Evolutionary conservation across 1,140 invertebrate species (phyloP), one percentile per base, ranked within the genome.

Genomic region (Zaprionus capensis): DNA sequence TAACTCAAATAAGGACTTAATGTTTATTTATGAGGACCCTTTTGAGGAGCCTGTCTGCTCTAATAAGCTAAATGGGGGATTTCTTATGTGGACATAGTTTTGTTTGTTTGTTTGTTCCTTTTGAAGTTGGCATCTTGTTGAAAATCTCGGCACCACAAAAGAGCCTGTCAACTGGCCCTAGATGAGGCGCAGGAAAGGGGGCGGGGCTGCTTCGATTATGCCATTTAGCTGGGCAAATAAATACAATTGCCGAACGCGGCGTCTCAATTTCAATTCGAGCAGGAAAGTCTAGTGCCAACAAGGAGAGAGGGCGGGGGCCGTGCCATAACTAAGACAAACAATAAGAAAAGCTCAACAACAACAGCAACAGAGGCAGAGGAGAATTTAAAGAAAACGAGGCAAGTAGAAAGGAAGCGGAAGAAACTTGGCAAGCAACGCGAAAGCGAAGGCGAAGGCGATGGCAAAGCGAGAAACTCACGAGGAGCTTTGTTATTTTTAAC

Each of bases 201-300:
- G 11, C 6, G 24, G 46, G 17, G 49, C 80, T 65, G 44, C 70
- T 82, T 90, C 81, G 85, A 90, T 88, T 81, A 90, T 77, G 75
- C 81, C 78, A 85, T 88, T 88, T 90, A 90, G 85, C 82, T 70
- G 72, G 76, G 81, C 82, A 90, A 88, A 90, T 85, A 88, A 90
- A 90, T 88, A 84, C 85, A 79, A 90, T 88, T 88, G 81, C 76
- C 78, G 49, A 66, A 69, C 41, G 61, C 38, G 63, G 80, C 71
- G 84, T 90, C 85, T 90, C 84, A 84, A 84, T 88, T 90, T 81
- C 84, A 81, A 85, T 70, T 75, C 44, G 53, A 20, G 28, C 12
- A 26, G 34, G 58, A 24, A 49, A 12, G 15, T 46, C 41, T 46
- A 55, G 38, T 28, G 11, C 26, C 17, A n/a, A 28, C 46, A 62